Percentiles rank a stretch among this genome's conserved stretches.
These are phyloP conservation scores for Montipora foliosa DNA, from an alignment of 64 coral and sea anemone genomes.

Conservation along the genomic window DNA sequence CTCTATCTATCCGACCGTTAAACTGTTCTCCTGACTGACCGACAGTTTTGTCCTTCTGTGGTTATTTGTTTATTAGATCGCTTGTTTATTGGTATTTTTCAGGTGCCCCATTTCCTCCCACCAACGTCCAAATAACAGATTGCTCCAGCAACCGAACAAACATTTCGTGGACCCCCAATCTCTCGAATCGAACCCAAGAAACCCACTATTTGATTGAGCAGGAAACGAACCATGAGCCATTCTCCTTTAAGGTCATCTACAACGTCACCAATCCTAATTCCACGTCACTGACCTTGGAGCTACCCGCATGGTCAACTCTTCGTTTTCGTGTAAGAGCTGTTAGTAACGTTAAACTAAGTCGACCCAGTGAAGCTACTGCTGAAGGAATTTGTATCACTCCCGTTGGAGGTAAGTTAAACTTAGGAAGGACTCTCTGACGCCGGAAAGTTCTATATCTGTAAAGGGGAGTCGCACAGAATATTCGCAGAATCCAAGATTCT, in stretches of 20 bases:
- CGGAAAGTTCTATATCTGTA: too few species aligned
- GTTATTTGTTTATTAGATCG: too few species aligned
- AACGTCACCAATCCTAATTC: conserved; percentile 54
- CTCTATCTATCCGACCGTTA: too few species aligned
- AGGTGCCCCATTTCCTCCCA: conserved; percentile 65
- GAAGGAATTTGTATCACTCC: conserved; percentile 45
- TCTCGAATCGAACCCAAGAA: conserved; percentile 13
- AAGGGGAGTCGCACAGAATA: too few species aligned
- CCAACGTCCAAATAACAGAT: conserved; percentile 47
- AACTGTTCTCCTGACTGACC: too few species aligned
- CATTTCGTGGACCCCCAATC: conserved; percentile 46
- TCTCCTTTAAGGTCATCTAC: conserved; percentile 29
- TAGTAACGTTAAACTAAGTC: conserved; percentile 41
- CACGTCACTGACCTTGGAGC: conserved; percentile 35
- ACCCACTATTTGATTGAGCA: conserved; percentile 68
- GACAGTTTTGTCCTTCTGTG: too few species aligned
- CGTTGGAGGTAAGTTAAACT: conserved; percentile 15
- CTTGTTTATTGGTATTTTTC: neutral
- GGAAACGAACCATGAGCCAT: conserved; percentile 50
- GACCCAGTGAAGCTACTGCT: conserved; percentile 43
- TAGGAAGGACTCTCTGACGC: too few species aligned
- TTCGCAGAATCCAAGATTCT: too few species aligned
- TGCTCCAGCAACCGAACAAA: conserved; percentile 43
- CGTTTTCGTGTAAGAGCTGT: conserved; percentile 68
- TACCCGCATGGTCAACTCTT: conserved; percentile 52